phyloP scores from a whole-genome alignment of 2,888 invertebrate genomes.

The Nematopogon swammerdamellus region DNA sequence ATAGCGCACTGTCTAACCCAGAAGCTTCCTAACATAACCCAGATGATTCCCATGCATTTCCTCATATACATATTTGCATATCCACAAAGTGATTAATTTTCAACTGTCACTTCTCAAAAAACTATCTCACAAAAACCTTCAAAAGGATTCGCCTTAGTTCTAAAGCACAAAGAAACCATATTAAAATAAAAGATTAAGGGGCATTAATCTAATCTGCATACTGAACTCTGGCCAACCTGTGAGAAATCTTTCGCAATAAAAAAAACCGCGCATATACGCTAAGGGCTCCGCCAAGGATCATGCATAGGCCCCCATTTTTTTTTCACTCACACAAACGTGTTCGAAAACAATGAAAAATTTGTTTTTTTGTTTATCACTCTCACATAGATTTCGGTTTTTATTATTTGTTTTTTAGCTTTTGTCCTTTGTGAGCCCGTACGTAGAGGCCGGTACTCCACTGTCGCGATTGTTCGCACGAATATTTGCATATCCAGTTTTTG shows the following conservation, averaged over 20 bases:
- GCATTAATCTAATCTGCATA: conserved; percentile 42
- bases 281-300: conserved; percentile 32
- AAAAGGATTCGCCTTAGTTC: neutral
- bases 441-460: conserved; percentile 15
- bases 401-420: conserved; percentile 44
- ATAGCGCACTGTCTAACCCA: too few species aligned
- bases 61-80: neutral
- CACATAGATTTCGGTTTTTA: conserved; percentile 46
- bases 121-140: neutral
- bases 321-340: conserved; percentile 11
- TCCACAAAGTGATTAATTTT: neutral
- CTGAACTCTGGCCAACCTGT: conserved; percentile 25
- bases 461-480: conserved; percentile 38
- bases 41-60: neutral
- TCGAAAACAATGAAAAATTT: conserved; percentile 45
- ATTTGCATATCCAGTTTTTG: conserved; percentile 49
- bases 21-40: too few species aligned
- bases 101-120: neutral
- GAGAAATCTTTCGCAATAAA: conserved; percentile 23
- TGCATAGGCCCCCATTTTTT: conserved; percentile 23
- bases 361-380: conserved; percentile 45
- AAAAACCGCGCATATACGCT: neutral
- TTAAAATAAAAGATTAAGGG: conserved; percentile 55
- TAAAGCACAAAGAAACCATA: conserved; percentile 44
- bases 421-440: neutral